Conservation (phyloP, 1,140 invertebrate species). For the Drosophila nigromelanica region DNA sequence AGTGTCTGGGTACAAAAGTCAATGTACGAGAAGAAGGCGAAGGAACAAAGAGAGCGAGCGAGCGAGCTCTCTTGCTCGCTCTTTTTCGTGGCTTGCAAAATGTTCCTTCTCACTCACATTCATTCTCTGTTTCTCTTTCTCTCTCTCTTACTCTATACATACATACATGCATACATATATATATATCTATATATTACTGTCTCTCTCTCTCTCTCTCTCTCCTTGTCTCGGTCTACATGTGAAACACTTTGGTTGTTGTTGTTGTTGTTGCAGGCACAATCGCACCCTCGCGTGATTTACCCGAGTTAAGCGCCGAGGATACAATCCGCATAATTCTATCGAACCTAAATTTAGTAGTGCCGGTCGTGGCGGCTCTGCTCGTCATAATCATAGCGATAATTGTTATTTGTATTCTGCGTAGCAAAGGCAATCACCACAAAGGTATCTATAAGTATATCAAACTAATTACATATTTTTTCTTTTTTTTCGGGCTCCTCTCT, state of each 20-base stretch:
- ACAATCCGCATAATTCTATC: slow-evolving; percentile 92
- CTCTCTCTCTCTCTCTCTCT: slow-evolving; percentile 29
- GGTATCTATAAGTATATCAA: slow-evolving; percentile 85
- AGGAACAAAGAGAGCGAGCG: slow-evolving; percentile 16
- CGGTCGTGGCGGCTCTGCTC: slow-evolving; percentile 94
- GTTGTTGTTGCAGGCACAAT: slow-evolving; percentile 92
- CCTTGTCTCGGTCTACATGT: slow-evolving; percentile 39
- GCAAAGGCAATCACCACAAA: slow-evolving; percentile 92
- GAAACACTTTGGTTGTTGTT: slow-evolving; percentile 76
- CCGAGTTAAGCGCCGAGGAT: slow-evolving; percentile 90
- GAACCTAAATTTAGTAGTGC: slow-evolving; percentile 96
- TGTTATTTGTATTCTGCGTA: slow-evolving; percentile 94
- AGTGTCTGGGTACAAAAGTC: slow-evolving; percentile 60
- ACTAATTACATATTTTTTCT: slow-evolving; percentile 70
- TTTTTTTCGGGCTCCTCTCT: slow-evolving; percentile 61
- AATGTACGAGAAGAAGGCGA: slow-evolving; percentile 42
- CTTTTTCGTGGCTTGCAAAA: slow-evolving; percentile 10
- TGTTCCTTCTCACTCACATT: slow-evolving; percentile 19
- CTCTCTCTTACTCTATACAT: slow-evolving; percentile 10
- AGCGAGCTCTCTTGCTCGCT: slow-evolving; percentile 11
- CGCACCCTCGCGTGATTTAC: slow-evolving; percentile 93
- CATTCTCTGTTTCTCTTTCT: slow-evolving; percentile 28
- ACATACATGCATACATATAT: background rate
- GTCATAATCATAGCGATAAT: slow-evolving; percentile 96
- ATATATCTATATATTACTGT: slow-evolving; percentile 11